Conservation (phyloP, 2,797 vertebrate genomes). For the Hydrophis major region DNA sequence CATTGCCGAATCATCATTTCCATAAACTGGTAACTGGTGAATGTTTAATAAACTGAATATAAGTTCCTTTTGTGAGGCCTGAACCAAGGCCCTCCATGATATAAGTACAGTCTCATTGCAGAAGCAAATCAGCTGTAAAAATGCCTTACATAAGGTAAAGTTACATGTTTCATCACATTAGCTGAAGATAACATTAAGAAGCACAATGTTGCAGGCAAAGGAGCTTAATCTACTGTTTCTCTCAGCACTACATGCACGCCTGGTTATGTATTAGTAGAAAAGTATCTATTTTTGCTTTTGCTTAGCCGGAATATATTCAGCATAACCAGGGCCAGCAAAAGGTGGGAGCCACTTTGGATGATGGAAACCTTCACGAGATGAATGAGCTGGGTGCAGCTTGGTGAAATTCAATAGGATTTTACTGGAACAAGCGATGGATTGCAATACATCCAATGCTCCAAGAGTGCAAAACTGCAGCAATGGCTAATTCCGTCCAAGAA, state of each 20-base stretch:
- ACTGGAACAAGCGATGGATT: not conserved
- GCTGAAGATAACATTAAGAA: constrained; percentile 36
- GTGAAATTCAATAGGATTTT: not conserved
- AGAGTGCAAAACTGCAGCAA: not conserved
- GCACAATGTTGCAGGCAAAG: constrained; percentile 34
- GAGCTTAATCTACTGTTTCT: constrained; percentile 25
- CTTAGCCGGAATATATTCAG: not conserved
- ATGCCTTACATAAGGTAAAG: constrained; percentile 33
- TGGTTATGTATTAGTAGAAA: constrained; percentile 17
- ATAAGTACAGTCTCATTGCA: constrained; percentile 43
- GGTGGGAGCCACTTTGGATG: no score
- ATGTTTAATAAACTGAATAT: not conserved
- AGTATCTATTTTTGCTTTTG: not conserved
- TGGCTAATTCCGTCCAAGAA: not conserved
- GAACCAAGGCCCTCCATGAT: not conserved
- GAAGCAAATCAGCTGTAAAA: constrained; percentile 46
- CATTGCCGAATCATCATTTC: not conserved
- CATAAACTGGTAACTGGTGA: not conserved
- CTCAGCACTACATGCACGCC: constrained; percentile 64
- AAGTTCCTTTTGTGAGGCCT: not conserved
- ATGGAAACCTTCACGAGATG: not conserved
- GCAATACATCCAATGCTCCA: not conserved
- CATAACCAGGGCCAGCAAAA: not conserved
- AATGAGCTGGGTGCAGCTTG: not conserved
- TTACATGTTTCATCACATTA: constrained; percentile 22